Conservation (phyloP, 1,140 invertebrate species). For the Papilio polyxenes region DNA sequence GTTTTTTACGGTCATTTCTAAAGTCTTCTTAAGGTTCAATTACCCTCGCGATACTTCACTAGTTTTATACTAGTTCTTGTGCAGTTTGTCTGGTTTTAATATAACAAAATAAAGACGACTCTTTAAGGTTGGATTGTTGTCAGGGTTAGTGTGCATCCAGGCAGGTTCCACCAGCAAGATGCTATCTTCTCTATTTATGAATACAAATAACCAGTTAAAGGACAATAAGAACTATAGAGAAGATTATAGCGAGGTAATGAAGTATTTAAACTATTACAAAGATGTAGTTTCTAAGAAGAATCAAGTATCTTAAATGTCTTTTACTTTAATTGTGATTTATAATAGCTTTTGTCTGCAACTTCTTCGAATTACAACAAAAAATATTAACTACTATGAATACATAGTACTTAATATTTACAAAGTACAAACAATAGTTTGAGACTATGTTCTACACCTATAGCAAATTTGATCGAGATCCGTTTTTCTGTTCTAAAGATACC, state of each 20-base stretch:
- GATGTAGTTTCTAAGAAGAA: not conserved
- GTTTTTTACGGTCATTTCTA: not conserved
- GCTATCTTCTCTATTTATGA: slow-evolving; percentile 58
- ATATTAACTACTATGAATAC: too few species aligned
- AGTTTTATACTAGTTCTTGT: not conserved
- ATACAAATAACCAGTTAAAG: slow-evolving; percentile 43
- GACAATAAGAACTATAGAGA: not conserved
- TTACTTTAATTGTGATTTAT: not conserved
- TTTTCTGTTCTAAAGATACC: not conserved
- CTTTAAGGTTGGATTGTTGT: slow-evolving; percentile 20
- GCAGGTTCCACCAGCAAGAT: slow-evolving; percentile 47
- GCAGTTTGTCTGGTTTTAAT: not conserved
- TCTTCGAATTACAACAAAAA: not conserved
- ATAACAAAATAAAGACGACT: not conserved
- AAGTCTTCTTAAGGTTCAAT: not conserved
- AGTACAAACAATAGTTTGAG: too few species aligned
- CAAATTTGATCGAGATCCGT: too few species aligned
- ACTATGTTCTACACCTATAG: too few species aligned
- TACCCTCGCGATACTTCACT: not conserved
- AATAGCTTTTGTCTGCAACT: not conserved
- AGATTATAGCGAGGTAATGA: slow-evolving; percentile 43
- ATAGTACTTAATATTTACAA: too few species aligned
- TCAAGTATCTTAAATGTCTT: not conserved
- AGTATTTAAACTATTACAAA: not conserved
- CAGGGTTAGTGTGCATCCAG: slow-evolving; percentile 45